Conservation (phyloP, 2,888 invertebrate species). For the Agrotis exclamationis region DNA sequence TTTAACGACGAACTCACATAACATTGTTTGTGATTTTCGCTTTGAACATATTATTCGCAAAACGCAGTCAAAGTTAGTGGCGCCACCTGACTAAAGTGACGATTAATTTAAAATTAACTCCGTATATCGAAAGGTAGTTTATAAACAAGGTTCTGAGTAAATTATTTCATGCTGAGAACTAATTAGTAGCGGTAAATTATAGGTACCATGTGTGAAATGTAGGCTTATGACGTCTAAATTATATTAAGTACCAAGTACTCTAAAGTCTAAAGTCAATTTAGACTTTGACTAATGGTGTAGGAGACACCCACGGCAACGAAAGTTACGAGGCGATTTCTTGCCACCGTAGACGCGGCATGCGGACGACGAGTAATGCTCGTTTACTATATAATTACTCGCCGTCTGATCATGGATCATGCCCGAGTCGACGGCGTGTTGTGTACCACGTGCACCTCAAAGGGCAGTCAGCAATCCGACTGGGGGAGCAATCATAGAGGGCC, state of each 20-base stretch:
- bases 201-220: conserved; percentile 42
- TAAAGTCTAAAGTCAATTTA: too few relatives aligned
- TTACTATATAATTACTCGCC: too few relatives aligned
- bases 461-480: too few relatives aligned
- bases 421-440: too few relatives aligned
- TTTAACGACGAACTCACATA: conserved; percentile 20
- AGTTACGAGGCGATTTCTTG: too few relatives aligned
- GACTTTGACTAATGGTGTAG: conserved; percentile 26
- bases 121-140: conserved; percentile 42
- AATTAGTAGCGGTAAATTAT: conserved; percentile 45
- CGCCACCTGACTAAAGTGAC: conserved; percentile 9
- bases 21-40: conserved; percentile 33
- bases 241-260: neutral
- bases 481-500: too few relatives aligned
- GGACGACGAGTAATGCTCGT: too few relatives aligned
- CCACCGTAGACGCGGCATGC: too few relatives aligned
- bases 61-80: conserved; percentile 17
- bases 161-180: conserved; percentile 42
- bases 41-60: conserved; percentile 44
- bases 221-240: conserved; percentile 24
- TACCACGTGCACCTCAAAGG: too few relatives aligned
- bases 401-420: too few relatives aligned
- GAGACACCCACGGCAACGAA: neutral
- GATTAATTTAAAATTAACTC: conserved; percentile 50
- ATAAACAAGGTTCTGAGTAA: conserved; percentile 30